Percentiles rank a stretch among this genome's conserved stretches.
Evolutionary conservation across 2,797 vertebrate genomes (phyloP).

Genomic region (Rhyacichthys aspro): DNA sequence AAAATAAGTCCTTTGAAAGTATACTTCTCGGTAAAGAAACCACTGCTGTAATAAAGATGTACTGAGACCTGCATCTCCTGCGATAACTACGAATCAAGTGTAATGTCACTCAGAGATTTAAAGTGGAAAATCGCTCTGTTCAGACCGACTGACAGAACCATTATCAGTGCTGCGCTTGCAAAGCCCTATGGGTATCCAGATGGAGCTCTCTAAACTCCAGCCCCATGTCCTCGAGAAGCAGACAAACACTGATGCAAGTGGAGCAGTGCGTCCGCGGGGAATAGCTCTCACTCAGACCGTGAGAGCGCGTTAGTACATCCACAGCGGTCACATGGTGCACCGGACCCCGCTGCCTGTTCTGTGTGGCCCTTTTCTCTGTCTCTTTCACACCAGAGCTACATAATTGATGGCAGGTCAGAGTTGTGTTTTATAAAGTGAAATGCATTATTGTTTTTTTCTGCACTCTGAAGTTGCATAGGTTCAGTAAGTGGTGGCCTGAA

Average conservation of each 20-base stretch:
- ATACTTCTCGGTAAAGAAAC: not conserved
- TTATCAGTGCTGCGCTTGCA: slow-evolving; percentile 36
- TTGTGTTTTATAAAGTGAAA: slow-evolving; percentile 70
- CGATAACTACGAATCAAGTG: slow-evolving; percentile 4
- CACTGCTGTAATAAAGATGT: slow-evolving; percentile 4
- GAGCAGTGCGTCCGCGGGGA: slow-evolving; percentile 73
- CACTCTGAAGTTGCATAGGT: slow-evolving; percentile 47
- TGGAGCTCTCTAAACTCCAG: slow-evolving; percentile 54
- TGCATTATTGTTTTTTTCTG: slow-evolving; percentile 61
- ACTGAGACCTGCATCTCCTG: slow-evolving; percentile 2
- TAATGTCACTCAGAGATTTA: slow-evolving; percentile 19
- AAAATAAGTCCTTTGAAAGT: not conserved
- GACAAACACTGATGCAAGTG: slow-evolving; percentile 72
- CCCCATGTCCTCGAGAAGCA: slow-evolving; percentile 61
- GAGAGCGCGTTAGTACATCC: slow-evolving; percentile 66
- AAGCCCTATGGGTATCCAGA: slow-evolving; percentile 63
- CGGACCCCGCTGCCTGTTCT: slow-evolving; percentile 48
- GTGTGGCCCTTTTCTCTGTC: slow-evolving; percentile 43
- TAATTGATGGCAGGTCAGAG: slow-evolving; percentile 71
- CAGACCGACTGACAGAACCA: slow-evolving; percentile 27
- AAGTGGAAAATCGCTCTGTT: slow-evolving; percentile 26
- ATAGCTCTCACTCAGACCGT: slow-evolving; percentile 66
- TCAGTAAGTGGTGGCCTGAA: slow-evolving; percentile 42
- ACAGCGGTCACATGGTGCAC: slow-evolving; percentile 67
- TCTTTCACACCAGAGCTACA: slow-evolving; percentile 65